Evolutionary conservation across 2,113 vertebrate genomes (phyloP).

Genomic region (Poeciliopsis turrubarensis): DNA sequence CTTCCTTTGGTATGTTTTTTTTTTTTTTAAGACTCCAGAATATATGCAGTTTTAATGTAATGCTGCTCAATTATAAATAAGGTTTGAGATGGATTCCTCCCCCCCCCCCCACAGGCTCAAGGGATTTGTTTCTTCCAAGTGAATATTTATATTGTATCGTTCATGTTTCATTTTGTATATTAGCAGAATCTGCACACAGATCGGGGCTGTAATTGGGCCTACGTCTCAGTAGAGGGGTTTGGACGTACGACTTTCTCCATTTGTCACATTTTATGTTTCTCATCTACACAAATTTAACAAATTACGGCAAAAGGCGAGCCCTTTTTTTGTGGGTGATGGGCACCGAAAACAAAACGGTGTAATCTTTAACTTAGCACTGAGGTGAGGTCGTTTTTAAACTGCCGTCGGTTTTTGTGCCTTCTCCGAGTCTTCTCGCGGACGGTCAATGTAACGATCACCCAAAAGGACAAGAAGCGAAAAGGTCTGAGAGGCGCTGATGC

Average conservation of each 20-base stretch:
- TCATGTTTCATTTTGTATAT: background rate
- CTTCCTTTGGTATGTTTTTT: background rate
- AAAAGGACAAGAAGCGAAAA: background rate
- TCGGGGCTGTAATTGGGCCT: background rate
- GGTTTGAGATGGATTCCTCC: background rate
- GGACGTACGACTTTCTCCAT: constrained; percentile 5
- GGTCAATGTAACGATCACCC: background rate
- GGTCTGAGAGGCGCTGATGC: background rate
- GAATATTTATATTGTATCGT: no score
- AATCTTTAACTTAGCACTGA: constrained; percentile 15
- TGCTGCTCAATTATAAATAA: background rate
- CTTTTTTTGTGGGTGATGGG: constrained; percentile 15
- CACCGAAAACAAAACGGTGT: constrained; percentile 26
- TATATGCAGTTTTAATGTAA: background rate
- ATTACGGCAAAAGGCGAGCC: no score
- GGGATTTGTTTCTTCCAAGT: no score
- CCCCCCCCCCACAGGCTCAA: no score
- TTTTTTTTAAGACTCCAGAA: background rate
- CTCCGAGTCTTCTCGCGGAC: background rate
- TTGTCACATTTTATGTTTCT: constrained; percentile 1
- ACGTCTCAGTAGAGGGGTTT: constrained; percentile 1
- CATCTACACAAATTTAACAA: background rate
- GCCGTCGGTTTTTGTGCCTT: constrained; percentile 3
- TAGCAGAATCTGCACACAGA: no score
- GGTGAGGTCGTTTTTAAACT: constrained; percentile 27